A percentile compares a stretch with the other conserved stretches of the same genome.
Evolutionary conservation across 2,113 vertebrate genomes (phyloP).

Genomic region (Gnathonemus longibarbis): DNA sequence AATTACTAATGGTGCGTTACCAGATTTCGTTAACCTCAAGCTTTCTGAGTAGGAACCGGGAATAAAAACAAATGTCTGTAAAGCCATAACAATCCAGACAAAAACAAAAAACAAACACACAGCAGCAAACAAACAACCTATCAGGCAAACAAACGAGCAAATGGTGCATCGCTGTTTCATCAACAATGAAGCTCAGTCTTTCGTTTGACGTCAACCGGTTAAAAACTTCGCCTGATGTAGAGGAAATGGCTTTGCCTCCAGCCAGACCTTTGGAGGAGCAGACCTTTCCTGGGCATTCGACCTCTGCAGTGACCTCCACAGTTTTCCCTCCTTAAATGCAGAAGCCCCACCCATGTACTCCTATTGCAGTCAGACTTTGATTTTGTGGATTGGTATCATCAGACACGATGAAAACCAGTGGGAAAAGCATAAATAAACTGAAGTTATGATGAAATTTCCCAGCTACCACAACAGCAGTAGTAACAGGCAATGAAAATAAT

Average conservation of each 20-base stretch:
- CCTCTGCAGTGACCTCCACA: constrained; percentile 14
- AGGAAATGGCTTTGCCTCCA: constrained; percentile 39
- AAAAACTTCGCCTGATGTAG: constrained; percentile 40
- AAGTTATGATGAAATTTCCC: neutral
- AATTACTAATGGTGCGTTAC: neutral
- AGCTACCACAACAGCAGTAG: constrained; percentile 11
- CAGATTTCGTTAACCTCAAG: neutral
- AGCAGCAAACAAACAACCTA: neutral
- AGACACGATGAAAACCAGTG: neutral
- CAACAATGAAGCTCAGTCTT: constrained; percentile 30
- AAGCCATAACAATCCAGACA: neutral
- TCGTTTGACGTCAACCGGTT: constrained; percentile 41
- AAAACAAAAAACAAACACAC: constrained; percentile 1
- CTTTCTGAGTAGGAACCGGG: neutral
- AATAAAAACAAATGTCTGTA: too few relatives aligned
- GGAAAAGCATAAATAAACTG: neutral
- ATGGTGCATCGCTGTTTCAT: constrained; percentile 8
- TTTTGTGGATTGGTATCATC: neutral
- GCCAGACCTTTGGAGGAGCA: constrained; percentile 35
- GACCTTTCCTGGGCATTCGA: constrained; percentile 9
- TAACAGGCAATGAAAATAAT: constrained; percentile 16
- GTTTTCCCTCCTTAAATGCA: neutral
- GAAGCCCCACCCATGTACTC: neutral
- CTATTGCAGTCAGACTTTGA: neutral
- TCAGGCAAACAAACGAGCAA: neutral